Base-by-base conservation (phyloP, 1,140 invertebrate genomes). In the Pollicipes pollicipes region DNA sequence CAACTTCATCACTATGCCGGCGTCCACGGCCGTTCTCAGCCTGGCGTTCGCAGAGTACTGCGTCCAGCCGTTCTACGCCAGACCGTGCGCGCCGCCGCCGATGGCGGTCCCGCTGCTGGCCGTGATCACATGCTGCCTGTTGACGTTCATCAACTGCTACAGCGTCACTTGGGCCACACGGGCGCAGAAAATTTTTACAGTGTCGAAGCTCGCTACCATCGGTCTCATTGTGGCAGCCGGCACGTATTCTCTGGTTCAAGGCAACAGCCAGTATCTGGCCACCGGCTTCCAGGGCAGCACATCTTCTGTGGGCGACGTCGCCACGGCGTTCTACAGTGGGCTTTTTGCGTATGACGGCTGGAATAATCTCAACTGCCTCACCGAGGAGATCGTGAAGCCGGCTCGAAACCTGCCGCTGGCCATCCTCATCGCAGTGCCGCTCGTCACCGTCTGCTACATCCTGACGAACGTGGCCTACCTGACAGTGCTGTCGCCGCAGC, bases 261-360 rank as follows among this genome's bases (percentile, higher is more conserved):
- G 64, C n/a, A 10, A 24, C 17, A 28, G 24, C 3, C 8, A 10
- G 1, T 10, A 66, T 17, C 28, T 66, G 27, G 17, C 64, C 3
- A 10, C 27, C 27, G 28, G 64, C 6, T 28, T 28, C 10, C 8
- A 21, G n/a, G 27, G 4, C 27, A 24, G 27, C n/a, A 29, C 8
- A 3, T 21, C 28, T 1, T 66, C 64, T n/a, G 13, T 66, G 4
- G 80, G 2, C 13, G 45, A 58, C 45, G 13, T 94, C 71, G 87
- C 91, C 0, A 80, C 94, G 67, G 91, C 92, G 0, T 94, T 95
- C 76, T 96, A 95, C 79, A 90, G 90, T 0, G 93, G 93, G n/a
- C 82, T 97, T 0, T 97, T 97, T 83, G 93, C 94, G n/a, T 97
- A 96, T 79, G 92, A 93, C 68, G 94, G 94, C 66, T 97, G 91